Conservation (phyloP, 1,140 invertebrate genomes). For the Euwallacea similis region DNA sequence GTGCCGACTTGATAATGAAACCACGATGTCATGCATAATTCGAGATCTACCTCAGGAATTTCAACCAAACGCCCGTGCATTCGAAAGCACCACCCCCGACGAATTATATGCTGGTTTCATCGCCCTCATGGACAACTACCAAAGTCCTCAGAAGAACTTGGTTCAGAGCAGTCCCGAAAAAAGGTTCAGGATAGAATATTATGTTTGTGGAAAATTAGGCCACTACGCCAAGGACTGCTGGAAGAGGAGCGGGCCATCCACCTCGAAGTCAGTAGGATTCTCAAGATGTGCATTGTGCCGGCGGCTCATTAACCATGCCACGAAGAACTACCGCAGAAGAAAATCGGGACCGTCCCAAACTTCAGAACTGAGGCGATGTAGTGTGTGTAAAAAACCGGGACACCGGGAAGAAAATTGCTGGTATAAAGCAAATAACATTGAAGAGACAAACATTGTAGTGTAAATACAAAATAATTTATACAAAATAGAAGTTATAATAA, state of each 20-base stretch:
- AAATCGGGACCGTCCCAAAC: no score
- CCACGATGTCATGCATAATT: not conserved
- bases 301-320: no score
- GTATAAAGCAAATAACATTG: constrained; percentile 1
- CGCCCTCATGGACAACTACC: constrained; percentile 2
- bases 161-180: no score
- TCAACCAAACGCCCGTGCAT: not conserved
- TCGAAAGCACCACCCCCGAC: not conserved
- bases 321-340: no score
- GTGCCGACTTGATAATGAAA: not conserved
- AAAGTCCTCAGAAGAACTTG: not conserved
- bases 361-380: constrained; percentile 9
- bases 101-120: constrained; percentile 8
- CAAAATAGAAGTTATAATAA: constrained; percentile 17
- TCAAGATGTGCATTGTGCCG: no score
- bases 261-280: no score
- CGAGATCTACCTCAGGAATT: not conserved
- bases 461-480: constrained; percentile 28
- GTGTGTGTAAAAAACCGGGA: constrained; percentile 6
- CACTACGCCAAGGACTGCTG: constrained; percentile 14
- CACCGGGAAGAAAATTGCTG: constrained; percentile 12
- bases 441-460: no score
- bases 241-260: no score
- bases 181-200: constrained; percentile 8
- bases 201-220: constrained; percentile 17